A percentile compares a stretch with the other conserved stretches of the same genome.
Conservation (phyloP, 2,113 vertebrate species). For the Hydrochoerus hydrochaeris region DNA sequence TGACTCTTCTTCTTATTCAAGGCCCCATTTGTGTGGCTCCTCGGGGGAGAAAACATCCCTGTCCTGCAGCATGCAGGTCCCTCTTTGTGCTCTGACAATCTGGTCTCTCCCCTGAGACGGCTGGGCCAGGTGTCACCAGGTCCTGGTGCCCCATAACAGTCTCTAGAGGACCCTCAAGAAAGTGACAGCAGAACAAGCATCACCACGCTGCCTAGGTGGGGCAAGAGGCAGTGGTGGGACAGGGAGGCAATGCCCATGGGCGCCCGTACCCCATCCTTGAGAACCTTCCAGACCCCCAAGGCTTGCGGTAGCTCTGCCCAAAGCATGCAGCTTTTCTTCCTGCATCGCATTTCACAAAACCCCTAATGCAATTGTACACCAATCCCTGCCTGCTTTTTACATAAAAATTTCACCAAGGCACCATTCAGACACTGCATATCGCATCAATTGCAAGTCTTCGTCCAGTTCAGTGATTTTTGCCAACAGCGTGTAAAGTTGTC, state of each 20-base stretch:
- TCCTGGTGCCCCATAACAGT: neutral
- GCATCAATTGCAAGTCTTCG: neutral
- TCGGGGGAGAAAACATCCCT: neutral
- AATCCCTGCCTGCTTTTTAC: neutral
- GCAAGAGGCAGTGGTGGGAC: neutral
- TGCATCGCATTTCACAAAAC: neutral
- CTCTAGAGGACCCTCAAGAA: neutral
- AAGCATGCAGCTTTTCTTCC: neutral
- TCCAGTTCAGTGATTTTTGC: neutral
- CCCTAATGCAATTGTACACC: fast-evolving
- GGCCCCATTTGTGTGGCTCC: neutral
- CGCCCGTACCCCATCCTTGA: fast-evolving
- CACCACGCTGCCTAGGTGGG: conserved; percentile 5
- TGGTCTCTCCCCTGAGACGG: neutral
- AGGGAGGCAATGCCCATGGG: fast-evolving
- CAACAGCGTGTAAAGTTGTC: fast-evolving
- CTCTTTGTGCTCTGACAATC: neutral
- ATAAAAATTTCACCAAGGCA: fast-evolving
- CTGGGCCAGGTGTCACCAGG: neutral
- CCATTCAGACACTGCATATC: neutral
- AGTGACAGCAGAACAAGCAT: neutral
- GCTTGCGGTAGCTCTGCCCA: neutral
- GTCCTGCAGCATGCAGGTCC: fast-evolving
- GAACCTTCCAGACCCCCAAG: neutral
- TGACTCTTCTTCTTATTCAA: neutral